A percentile compares a stretch with the other conserved stretches of the same genome.
These are phyloP conservation scores for Zygaena filipendulae DNA, from an alignment of 2,888 invertebrate genomes.

Conservation along the genomic window DNA sequence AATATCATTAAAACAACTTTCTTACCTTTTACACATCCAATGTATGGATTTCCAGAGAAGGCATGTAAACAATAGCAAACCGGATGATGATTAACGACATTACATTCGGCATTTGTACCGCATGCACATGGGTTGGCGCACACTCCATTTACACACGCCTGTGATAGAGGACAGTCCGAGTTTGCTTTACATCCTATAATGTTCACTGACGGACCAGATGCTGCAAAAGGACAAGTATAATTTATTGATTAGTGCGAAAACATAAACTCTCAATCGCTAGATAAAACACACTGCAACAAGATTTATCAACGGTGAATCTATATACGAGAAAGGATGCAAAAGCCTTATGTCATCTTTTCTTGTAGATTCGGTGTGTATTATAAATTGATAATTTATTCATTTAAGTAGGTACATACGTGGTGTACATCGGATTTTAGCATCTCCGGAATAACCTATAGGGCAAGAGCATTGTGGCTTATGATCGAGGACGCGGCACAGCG, in stretches of 20 bases:
- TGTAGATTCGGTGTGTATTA: too few relatives aligned
- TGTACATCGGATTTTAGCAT: slow-evolving; percentile 76
- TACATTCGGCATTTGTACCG: slow-evolving; percentile 84
- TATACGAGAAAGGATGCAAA: too few relatives aligned
- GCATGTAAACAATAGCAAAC: slow-evolving; percentile 85
- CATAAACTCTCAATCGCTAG: too few relatives aligned
- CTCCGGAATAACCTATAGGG: slow-evolving; percentile 81
- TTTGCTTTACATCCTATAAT: slow-evolving; percentile 78
- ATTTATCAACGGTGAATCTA: too few relatives aligned
- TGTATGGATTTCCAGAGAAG: slow-evolving; percentile 87
- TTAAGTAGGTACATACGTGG: slow-evolving; percentile 80
- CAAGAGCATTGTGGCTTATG: slow-evolving; percentile 84
- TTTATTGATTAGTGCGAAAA: background rate
- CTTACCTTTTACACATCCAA: slow-evolving; percentile 79
- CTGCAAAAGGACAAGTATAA: slow-evolving; percentile 36
- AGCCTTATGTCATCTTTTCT: too few relatives aligned
- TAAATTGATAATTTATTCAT: too few relatives aligned
- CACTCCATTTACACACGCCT: slow-evolving; percentile 83
- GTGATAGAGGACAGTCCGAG: slow-evolving; percentile 82
- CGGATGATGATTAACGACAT: slow-evolving; percentile 85
- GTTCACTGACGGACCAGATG: slow-evolving; percentile 65
- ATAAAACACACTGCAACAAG: too few relatives aligned
- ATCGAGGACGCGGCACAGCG: slow-evolving; percentile 84
- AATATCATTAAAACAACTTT: slow-evolving; percentile 1
- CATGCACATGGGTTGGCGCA: slow-evolving; percentile 90